Evolutionary conservation across 2,888 invertebrate genomes (phyloP), one percentile per base, ranked within the genome.

Genomic region (Tenodera sinensis): DNA sequence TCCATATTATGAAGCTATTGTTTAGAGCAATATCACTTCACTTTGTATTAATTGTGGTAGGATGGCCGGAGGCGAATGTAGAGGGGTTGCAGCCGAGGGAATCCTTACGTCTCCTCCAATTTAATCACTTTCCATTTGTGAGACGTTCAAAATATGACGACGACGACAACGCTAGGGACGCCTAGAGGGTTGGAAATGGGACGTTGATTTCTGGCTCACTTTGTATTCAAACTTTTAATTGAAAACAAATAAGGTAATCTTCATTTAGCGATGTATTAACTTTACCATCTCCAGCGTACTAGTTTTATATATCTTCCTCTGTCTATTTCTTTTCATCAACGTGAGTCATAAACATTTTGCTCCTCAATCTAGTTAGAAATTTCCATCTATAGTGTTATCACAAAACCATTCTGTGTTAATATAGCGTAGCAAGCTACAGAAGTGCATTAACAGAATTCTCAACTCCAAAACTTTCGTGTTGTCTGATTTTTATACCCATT

Each of bases 231-330:
- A 89, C 83, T 89, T 89, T 87, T 87, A 88, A 89, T 89, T 89
- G 89, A 89, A 89, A 89, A 89, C 85, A 89, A 89, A 89, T 85
- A 89, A 83, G 85, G 83, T 89, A 89, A 89, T 89, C 89, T 89
- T 88, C 28, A 85, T 85, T 85, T 85, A 89, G 84, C 83, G 88
- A 83, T 83, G 54, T 28, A 81, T 89, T 89, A 54, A 15, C 14
- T 54, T 54, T 54, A 71, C 54, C 54, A 20, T 25, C 25, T 71
- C 54, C 20, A 42, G 42, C 42, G 42, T 34, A 34, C 7, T 34
- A 34, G 54, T 25, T 71, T 71, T 25, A 71, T 20, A 20, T 71
- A 1, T 42, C n/a, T n/a, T n/a, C n/a, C n/a, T n/a, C 42, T 42
- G 12, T 12, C 2, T 12, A 42, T 6, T 42, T 42, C 42, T 42